Evolutionary conservation across 2,888 invertebrate species (phyloP), one percentile per base, ranked within the genome.

Genomic region (Amphipoea oculea): DNA sequence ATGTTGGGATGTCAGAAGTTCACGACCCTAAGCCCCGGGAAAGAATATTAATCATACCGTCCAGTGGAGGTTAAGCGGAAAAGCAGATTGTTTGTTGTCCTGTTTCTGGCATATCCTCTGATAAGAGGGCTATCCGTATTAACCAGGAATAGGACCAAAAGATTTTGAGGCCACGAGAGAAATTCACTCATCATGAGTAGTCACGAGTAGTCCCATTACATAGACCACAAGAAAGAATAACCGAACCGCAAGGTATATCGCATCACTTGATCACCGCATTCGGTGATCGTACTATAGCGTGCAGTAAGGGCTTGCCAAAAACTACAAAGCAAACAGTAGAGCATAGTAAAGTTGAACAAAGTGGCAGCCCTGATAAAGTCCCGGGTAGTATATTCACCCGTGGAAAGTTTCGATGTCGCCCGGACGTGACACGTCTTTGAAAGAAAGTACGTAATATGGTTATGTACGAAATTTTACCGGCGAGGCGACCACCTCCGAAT

Each of bases 341-440:
- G 73, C 45, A 69, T n/a, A 51, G 66, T 51, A 62, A 63, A 78
- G 74, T 72, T 70, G 63, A 60, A 45, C 63, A 60, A 60, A 4
- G 77, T 79, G 74, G 23, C 83, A 88, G 57, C 86, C 89, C 79
- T 88, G 76, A 81, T 72, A 54, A 78, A 80, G 68, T 75, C 79
- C 73, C 65, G 74, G 54, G 71, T 67, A 83, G 84, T 84, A 86
- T 84, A 89, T 81, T 79, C 81, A 82, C 75, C 70, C 70, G 80
- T 65, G 76, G 76, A 81, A 88, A 88, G 86, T 89, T 88, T 84
- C 78, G 78, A 79, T 86, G 83, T 80, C 75, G 76, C 72, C 78
- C 74, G 76, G 71, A 86, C 88, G 88, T 89, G 88, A 84, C 82
- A 73, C 86, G 74, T 83, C 81, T 86, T 88, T 79, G 76, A 77